Percentiles rank a stretch among this genome's conserved stretches.
phyloP scores from a whole-genome alignment of 2,797 vertebrate species.

The Hypotaenidia okinawae region DNA sequence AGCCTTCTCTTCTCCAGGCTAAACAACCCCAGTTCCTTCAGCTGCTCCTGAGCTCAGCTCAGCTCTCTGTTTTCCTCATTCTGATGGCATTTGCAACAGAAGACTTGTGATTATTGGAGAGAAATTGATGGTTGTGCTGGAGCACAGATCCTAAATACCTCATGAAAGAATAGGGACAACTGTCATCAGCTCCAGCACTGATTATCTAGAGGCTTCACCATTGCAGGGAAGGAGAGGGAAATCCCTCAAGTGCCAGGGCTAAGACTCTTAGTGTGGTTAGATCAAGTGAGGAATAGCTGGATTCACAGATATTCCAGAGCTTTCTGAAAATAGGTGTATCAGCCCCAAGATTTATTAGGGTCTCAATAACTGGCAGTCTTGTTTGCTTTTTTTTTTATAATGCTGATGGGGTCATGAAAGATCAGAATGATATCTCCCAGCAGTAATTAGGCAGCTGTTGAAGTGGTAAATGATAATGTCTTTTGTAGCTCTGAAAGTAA shows the following conservation, averaged over 20 bases:
- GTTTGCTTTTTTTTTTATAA: not conserved
- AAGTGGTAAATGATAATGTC: not conserved
- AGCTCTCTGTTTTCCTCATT: not conserved
- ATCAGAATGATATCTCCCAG: not conserved
- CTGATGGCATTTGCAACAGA: not conserved
- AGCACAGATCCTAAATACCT: not conserved
- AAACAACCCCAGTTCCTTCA: too few species aligned
- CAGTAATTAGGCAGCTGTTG: not conserved
- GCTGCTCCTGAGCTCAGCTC: not conserved
- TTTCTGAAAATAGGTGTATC: not conserved
- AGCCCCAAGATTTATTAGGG: not conserved
- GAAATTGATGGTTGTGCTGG: not conserved
- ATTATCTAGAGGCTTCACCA: not conserved
- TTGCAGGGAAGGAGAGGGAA: not conserved
- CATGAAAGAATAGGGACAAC: not conserved
- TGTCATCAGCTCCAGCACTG: not conserved
- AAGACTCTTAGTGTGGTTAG: not conserved
- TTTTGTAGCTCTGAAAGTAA: not conserved
- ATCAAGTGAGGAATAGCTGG: not conserved
- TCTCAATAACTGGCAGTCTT: not conserved
- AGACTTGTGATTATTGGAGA: not conserved
- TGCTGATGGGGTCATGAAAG: not conserved
- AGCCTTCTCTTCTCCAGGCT: too few species aligned
- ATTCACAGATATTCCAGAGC: not conserved
- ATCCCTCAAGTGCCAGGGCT: not conserved